phyloP scores from a whole-genome alignment of 2,888 invertebrate genomes.

The Seira sanloemensis region DNA sequence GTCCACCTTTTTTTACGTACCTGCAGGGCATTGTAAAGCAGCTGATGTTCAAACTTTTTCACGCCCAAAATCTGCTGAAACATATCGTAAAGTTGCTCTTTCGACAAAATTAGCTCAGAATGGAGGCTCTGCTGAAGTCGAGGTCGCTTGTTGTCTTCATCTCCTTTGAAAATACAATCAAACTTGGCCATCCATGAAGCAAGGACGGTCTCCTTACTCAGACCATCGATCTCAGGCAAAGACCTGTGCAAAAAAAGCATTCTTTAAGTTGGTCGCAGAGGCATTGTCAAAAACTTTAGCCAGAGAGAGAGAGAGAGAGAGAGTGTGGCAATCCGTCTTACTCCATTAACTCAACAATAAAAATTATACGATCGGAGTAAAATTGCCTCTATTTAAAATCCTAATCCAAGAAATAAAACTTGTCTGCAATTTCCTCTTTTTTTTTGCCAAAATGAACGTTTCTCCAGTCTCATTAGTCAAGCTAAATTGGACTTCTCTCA shows the following conservation, averaged over 20 bases:
- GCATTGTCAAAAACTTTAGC: constrained; percentile 38
- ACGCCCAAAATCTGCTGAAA: constrained; percentile 99
- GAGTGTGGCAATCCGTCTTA: constrained; percentile 37
- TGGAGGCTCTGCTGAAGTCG: constrained; percentile 93
- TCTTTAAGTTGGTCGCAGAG: not conserved
- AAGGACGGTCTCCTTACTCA: constrained; percentile 98
- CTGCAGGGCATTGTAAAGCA: constrained; percentile 98
- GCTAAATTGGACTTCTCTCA: no score
- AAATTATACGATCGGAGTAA: no score
- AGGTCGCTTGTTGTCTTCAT: constrained; percentile 89
- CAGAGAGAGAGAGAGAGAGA: constrained; percentile 6
- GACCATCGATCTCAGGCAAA: constrained; percentile 98
- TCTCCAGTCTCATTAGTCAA: no score
- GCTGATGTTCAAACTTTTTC: constrained; percentile 99
- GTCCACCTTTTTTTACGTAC: no score
- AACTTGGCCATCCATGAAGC: constrained; percentile 99
- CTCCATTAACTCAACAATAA: constrained; percentile 48
- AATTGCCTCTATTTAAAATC: no score
- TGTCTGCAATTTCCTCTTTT: no score
- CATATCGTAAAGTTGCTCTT: constrained; percentile 99
- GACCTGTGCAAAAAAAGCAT: constrained; percentile 80
- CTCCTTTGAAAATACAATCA: constrained; percentile 97
- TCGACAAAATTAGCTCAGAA: constrained; percentile 95
- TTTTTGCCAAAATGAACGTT: no score
- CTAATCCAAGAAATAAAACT: no score